Evolutionary conservation across 2,113 vertebrate species (phyloP).

Genomic region (Callionymus lyra): DNA sequence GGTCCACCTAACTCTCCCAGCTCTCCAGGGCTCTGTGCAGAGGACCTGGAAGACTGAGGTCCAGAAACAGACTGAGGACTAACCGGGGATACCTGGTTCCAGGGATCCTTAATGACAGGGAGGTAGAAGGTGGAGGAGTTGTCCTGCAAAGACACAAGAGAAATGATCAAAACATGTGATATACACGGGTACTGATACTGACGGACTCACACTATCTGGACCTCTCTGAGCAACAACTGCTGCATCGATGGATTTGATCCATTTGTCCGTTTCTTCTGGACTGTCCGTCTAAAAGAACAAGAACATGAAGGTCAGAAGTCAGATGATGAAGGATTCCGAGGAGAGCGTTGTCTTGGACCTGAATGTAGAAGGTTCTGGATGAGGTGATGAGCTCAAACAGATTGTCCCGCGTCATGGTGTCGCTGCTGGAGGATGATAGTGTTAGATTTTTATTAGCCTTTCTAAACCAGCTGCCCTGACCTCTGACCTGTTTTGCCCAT

Average conservation of each 20-base stretch:
- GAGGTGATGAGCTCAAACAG: constrained; percentile 93
- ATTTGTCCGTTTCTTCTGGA: constrained; percentile 96
- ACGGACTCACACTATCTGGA: constrained; percentile 43
- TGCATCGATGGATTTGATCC: constrained; percentile 92
- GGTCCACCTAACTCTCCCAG: too few relatives aligned
- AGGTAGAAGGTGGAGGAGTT: too few relatives aligned
- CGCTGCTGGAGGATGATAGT: constrained; percentile 59
- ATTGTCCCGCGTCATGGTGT: constrained; percentile 97
- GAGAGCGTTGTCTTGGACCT: constrained; percentile 65
- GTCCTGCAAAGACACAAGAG: too few relatives aligned
- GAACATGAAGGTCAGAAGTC: background rate
- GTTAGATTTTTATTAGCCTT: background rate
- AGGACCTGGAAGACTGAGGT: too few relatives aligned
- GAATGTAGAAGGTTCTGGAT: constrained; percentile 90
- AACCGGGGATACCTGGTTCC: too few relatives aligned
- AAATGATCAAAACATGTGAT: too few relatives aligned
- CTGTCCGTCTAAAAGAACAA: constrained; percentile 77
- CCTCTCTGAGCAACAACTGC: constrained; percentile 93
- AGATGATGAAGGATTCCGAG: background rate
- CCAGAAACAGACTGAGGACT: too few relatives aligned
- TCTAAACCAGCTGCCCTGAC: constrained; percentile 14
- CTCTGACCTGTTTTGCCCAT: constrained; percentile 87
- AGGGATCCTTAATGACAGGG: too few relatives aligned
- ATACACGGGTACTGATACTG: too few relatives aligned
- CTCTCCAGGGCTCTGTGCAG: too few relatives aligned